Conservation (phyloP, 2,113 vertebrate genomes). For the Tachycineta bicolor region DNA sequence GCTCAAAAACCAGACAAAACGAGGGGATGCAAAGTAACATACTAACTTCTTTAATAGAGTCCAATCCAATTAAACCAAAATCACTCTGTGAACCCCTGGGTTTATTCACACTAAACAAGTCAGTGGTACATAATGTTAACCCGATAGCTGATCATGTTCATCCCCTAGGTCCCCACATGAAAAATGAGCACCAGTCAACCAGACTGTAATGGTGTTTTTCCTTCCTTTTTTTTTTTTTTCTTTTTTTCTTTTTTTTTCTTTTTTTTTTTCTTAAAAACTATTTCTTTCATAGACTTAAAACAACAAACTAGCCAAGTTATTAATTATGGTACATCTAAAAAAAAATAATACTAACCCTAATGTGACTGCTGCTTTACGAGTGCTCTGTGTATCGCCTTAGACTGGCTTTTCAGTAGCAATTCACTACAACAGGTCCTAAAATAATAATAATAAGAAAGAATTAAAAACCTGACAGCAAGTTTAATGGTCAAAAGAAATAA, state of each 20-base stretch:
- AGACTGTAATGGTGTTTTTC: constrained; percentile 69
- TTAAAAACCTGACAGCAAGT: constrained; percentile 76
- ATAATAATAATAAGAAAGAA: constrained; percentile 71
- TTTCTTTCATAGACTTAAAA: constrained; percentile 81
- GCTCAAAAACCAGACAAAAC: constrained; percentile 72
- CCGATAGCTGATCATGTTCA: constrained; percentile 18
- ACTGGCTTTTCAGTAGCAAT: constrained; percentile 82
- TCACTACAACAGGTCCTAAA: constrained; percentile 84
- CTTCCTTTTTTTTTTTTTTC: neutral
- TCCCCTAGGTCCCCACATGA: constrained; percentile 44
- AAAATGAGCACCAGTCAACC: constrained; percentile 62
- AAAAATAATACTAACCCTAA: constrained; percentile 82
- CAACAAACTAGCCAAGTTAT: constrained; percentile 80
- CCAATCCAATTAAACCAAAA: constrained; percentile 75
- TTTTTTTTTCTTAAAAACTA: constrained; percentile 77
- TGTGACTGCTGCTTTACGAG: constrained; percentile 82
- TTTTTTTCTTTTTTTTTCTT: constrained; percentile 11
- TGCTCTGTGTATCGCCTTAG: constrained; percentile 76
- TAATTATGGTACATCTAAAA: constrained; percentile 82
- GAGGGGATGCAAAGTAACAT: constrained; percentile 69
- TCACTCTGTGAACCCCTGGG: constrained; percentile 67
- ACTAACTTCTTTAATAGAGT: constrained; percentile 83
- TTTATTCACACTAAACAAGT: constrained; percentile 67
- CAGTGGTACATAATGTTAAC: constrained; percentile 52
- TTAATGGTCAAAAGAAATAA: constrained; percentile 70